Conservation (phyloP, 2,888 invertebrate species). For the Microchrysa polita region DNA sequence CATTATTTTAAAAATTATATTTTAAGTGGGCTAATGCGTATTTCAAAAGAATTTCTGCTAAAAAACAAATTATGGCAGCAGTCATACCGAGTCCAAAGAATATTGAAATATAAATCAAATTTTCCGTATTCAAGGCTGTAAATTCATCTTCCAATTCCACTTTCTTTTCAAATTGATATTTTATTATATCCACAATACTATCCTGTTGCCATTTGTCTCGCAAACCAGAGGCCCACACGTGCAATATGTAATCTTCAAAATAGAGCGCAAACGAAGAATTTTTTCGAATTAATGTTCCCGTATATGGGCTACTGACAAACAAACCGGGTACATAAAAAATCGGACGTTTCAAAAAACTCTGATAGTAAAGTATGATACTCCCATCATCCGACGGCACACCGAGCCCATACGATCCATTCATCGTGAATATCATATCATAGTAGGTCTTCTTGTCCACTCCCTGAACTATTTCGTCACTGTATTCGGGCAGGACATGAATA, state of each 20-base stretch:
- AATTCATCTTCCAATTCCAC: background rate
- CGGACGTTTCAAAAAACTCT: background rate
- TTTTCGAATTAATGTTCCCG: background rate
- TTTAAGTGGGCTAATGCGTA: too few species aligned
- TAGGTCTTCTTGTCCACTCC: background rate
- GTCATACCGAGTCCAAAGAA: background rate
- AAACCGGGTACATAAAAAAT: background rate
- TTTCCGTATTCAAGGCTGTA: background rate
- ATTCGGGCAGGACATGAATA: background rate
- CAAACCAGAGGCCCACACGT: background rate
- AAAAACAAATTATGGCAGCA: background rate
- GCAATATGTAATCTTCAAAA: background rate
- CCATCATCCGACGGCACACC: background rate
- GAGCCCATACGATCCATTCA: conserved; percentile 1
- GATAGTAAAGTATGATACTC: background rate
- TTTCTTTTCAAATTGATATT: background rate
- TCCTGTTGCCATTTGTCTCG: background rate
- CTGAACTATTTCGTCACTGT: background rate
- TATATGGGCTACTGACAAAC: background rate
- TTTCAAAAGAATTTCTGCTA: background rate
- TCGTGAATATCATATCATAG: background rate
- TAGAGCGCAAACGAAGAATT: background rate
- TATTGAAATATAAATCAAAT: background rate
- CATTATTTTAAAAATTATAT: too few species aligned
- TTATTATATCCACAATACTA: background rate